Conservation (phyloP, 2,797 vertebrate genomes). For the Linurgus olivaceus region DNA sequence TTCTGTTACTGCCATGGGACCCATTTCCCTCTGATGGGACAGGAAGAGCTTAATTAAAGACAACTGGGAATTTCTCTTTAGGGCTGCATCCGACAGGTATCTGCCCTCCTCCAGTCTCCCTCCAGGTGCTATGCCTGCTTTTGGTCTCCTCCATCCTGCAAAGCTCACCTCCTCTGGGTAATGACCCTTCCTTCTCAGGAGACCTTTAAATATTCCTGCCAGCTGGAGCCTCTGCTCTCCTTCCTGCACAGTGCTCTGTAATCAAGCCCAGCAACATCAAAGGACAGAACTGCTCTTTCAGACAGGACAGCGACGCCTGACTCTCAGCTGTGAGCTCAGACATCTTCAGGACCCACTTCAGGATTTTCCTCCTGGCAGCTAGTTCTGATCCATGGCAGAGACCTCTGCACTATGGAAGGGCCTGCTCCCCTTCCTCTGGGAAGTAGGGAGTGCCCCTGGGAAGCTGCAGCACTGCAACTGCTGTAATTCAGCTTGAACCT, state of each 20-base stretch:
- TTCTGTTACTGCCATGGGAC: neutral
- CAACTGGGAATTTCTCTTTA: neutral
- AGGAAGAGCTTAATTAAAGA: slow-evolving; percentile 10
- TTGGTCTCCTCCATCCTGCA: neutral
- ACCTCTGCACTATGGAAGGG: neutral
- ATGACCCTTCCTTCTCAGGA: neutral
- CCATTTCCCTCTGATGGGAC: neutral
- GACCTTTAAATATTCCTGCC: neutral
- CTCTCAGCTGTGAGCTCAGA: neutral
- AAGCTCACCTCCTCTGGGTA: neutral
- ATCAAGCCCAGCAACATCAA: neutral
- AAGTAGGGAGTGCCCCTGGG: neutral
- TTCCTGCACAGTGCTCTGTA: neutral
- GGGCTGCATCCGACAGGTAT: neutral
- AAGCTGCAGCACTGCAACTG: neutral
- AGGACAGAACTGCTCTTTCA: neutral
- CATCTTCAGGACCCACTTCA: neutral
- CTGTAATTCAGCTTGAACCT: neutral
- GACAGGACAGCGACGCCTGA: neutral
- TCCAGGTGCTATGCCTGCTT: neutral
- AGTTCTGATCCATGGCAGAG: neutral
- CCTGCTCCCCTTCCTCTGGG: neutral
- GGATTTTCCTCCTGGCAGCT: neutral
- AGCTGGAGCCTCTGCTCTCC: neutral
- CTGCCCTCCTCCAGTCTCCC: neutral